phyloP scores from a whole-genome alignment of 2,113 vertebrate genomes.

The Sterna hirundo region DNA sequence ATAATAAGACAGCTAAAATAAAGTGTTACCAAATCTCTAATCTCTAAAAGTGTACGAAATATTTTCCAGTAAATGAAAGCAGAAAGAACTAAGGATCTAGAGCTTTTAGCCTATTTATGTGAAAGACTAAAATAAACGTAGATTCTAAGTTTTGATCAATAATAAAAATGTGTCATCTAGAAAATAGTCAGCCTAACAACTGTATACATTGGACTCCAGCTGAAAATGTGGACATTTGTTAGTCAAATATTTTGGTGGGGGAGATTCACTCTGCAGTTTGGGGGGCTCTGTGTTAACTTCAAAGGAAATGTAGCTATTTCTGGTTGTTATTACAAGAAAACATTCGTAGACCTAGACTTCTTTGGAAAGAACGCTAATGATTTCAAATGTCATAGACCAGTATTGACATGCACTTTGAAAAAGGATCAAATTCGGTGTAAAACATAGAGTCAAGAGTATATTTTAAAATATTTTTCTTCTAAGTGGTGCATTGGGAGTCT shows the following conservation, averaged over 20 bases:
- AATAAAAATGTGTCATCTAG: background rate
- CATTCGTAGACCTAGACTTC: background rate
- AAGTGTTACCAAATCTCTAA: conserved; percentile 57
- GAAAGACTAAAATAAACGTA: conserved; percentile 30
- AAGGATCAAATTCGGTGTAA: background rate
- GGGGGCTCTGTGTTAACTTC: background rate
- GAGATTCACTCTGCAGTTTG: background rate
- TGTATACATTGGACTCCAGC: background rate
- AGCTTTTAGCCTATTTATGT: conserved; percentile 29
- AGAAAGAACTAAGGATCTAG: background rate
- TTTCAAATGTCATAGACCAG: background rate
- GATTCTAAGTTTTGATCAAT: background rate
- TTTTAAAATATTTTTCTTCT: background rate
- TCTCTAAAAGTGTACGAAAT: conserved; percentile 43
- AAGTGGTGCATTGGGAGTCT: background rate
- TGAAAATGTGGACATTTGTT: background rate
- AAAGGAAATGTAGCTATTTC: conserved; percentile 24
- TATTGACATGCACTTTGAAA: background rate
- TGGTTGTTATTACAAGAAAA: background rate
- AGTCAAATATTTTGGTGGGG: background rate
- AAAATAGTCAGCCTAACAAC: background rate
- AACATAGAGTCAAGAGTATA: background rate
- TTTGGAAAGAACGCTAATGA: conserved; percentile 19
- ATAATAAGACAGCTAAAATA: conserved; percentile 56
- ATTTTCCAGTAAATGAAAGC: conserved; percentile 54